Evolutionary conservation across 2,888 invertebrate genomes (phyloP), one percentile per base, ranked within the genome.

Genomic region (Protophormia terraenovae): DNA sequence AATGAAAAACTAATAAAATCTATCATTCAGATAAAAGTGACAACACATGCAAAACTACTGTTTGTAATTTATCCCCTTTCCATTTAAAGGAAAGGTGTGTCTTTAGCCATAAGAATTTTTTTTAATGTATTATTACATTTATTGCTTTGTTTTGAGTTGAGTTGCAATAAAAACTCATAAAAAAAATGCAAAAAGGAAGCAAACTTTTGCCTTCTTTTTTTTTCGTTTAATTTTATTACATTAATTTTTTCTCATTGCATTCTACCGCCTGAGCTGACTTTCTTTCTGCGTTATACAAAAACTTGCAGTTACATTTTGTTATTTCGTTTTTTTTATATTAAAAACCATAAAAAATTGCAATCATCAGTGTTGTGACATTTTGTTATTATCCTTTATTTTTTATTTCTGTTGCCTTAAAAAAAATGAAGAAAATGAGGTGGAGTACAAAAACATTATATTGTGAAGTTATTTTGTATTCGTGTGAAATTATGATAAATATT

Each of bases 401-500:
- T 58, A 29, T 75, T 75, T n/a, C 16, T 64, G 32, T n/a, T n/a
- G 10, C 35, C 2, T 64, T 64, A n/a, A 2, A 38, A 50, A 32
- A 78, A 27, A 27, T 0, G 22, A 32, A 58, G 41, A 35, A 78
- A 32, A n/a, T n/a, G n/a, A n/a, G n/a, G n/a, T n/a, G n/a, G n/a
- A n/a, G n/a, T n/a, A n/a, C 32, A 14, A 29, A 75, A 67, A 62
- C 47, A 41, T 60, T 71, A 71, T 29, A 41, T 29, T 55, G 50
- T 73, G 67, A 69, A 78, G 55, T 82, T 85, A 85, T 82, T 85
- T 77, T 79, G 83, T 79, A 86, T 86, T 76, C 86, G 84, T 87
- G 86, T 86, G 83, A 87, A 87, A 87, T 87, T 87, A 87, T 87
- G 87, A 87, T 87, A 87, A 87, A 86, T 86, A 83, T 75, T 79